Evolutionary conservation across 2,888 invertebrate genomes (phyloP), one percentile per base, ranked within the genome.

Genomic region (Rutpela maculata): DNA sequence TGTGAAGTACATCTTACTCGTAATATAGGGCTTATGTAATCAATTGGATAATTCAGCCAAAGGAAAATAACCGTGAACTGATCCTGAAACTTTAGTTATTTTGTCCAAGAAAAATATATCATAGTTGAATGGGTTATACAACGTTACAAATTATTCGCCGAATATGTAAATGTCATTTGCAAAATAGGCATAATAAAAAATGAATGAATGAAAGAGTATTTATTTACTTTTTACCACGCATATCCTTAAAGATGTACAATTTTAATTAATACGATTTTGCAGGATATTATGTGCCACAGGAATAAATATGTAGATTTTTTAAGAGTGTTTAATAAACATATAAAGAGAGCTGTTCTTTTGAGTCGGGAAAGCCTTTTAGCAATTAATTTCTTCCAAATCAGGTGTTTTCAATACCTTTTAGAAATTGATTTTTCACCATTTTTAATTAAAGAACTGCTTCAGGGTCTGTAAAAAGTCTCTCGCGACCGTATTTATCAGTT

Each of bases 351-450:
- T 78, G 82, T 79, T 76, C 82, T 82, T 82, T 81, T 81, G 78
- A 80, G 75, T 74, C 70, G 70, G 67, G 55, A 73, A 74, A 78
- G 75, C 75, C 75, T 75, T 82, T 79, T 76, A 85, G 86, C 87
- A 87, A 87, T 87, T 87, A 87, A 87, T 87, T 87, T 86, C 86
- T 87, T 87, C 86, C 87, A 85, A 85, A 87, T 87, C 87, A 87
- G 86, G 86, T 87, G 86, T 72, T 84, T 82, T 87, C 87, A 87
- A 87, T 87, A 87, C 87, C 84, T 86, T 83, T 84, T 83, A 79
- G 80, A 76, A 83, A 87, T 87, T 84, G 87, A 87, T 87, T 87
- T 85, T 86, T 83, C 82, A 81, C 85, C 85, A 84, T 85, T 86
- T 86, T 87, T 87, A 86, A 87, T 86, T 87, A 86, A 86, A 86